Evolutionary conservation across 2,113 vertebrate species (phyloP).

Genomic region (Rhynchopsitta pachyrhyncha): DNA sequence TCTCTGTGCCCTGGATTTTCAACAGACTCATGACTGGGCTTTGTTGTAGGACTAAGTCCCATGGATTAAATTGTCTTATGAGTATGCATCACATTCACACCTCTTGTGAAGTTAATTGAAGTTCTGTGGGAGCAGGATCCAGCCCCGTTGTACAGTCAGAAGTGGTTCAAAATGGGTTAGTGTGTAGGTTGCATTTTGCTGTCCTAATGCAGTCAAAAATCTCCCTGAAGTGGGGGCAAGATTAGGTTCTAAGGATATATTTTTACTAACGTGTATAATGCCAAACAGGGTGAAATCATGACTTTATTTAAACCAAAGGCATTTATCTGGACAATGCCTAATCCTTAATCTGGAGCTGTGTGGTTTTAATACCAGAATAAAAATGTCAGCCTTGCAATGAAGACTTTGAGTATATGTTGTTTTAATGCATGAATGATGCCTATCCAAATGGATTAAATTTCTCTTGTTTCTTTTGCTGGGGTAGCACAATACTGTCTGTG

Average conservation of each 20-base stretch:
- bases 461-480: not conserved
- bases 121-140: not conserved
- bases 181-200: not conserved
- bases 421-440: not conserved
- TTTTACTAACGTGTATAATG: not conserved
- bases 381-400: not conserved
- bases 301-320: not conserved
- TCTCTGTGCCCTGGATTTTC: slow-evolving; percentile 42
- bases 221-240: not conserved
- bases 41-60: not conserved
- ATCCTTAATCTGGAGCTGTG: not conserved
- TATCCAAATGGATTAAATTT: not conserved
- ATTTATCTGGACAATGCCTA: not conserved
- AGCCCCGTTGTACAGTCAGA: not conserved
- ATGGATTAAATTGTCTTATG: not conserved
- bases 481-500: not conserved
- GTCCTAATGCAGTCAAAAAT: not conserved
- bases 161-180: not conserved
- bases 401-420: not conserved
- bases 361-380: not conserved
- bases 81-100: not conserved
- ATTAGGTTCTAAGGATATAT: not conserved
- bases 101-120: not conserved
- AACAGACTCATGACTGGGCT: not conserved
- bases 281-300: not conserved